Evolutionary conservation across 2,113 vertebrate species (phyloP).

Genomic region (Vidua chalybeata): DNA sequence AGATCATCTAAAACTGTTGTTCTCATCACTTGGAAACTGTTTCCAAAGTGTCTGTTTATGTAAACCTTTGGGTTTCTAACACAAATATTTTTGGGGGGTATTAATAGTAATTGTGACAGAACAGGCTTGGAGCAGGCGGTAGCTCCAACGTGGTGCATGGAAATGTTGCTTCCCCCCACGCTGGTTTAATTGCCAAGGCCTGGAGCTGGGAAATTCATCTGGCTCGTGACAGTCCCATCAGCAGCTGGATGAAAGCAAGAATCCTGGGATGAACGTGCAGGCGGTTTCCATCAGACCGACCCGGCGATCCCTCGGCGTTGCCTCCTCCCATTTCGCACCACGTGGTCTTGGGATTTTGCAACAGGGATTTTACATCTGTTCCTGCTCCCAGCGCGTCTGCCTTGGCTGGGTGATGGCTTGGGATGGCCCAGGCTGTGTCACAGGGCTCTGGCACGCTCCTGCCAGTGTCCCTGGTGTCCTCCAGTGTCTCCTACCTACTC

Average conservation of each 20-base stretch:
- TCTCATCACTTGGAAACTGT: conserved; percentile 40
- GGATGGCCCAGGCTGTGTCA: background rate
- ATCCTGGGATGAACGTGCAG: background rate
- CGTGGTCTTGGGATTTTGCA: background rate
- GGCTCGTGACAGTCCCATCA: background rate
- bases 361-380: background rate
- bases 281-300: background rate
- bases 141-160: background rate
- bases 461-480: background rate
- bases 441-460: background rate
- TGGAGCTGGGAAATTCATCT: background rate
- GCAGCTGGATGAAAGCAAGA: background rate
- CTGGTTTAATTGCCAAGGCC: background rate
- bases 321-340: background rate
- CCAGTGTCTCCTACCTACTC: accelerated
- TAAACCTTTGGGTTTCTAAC: conserved; percentile 40
- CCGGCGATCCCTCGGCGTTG: background rate
- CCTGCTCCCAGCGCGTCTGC: background rate
- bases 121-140: background rate
- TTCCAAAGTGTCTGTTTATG: conserved; percentile 42
- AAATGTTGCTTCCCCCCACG: background rate
- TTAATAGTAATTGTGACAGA: conserved; percentile 49
- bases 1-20: background rate
- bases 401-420: background rate
- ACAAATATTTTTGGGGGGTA: conserved; percentile 41